Conservation (phyloP, 2,888 invertebrate species). For the Noctua janthina region DNA sequence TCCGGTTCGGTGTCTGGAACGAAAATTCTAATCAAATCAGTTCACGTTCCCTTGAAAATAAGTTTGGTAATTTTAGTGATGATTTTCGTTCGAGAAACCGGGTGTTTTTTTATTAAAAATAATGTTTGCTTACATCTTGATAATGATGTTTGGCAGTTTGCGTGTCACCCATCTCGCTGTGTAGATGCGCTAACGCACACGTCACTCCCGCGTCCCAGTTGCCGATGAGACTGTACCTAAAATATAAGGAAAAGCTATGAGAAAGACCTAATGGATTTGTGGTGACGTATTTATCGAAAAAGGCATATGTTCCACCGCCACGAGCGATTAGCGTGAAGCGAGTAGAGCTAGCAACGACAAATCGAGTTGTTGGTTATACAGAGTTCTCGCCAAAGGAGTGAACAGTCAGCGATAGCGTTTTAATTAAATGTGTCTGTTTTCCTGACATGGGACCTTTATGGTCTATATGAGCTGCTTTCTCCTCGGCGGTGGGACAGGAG, state of each 20-base stretch:
- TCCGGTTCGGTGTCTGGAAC: neutral
- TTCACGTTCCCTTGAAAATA: neutral
- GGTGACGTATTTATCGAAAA: neutral
- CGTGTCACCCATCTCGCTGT: slow-evolving; percentile 97
- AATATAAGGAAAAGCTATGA: neutral
- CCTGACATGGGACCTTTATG: neutral
- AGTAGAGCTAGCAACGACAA: neutral
- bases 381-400: neutral
- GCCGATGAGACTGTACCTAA: slow-evolving; percentile 91
- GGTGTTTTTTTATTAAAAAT: neutral
- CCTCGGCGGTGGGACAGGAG: neutral
- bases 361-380: neutral
- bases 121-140: slow-evolving; percentile 81
- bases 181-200: slow-evolving; percentile 96
- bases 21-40: neutral
- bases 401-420: neutral
- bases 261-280: neutral
- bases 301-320: neutral
- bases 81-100: neutral
- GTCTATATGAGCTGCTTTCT: neutral
- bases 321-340: neutral
- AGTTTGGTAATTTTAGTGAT: neutral
- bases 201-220: slow-evolving; percentile 95
- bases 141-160: slow-evolving; percentile 87
- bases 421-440: neutral